phyloP scores from a whole-genome alignment of 2,113 vertebrate genomes.

The Glaucomys volans region DNA sequence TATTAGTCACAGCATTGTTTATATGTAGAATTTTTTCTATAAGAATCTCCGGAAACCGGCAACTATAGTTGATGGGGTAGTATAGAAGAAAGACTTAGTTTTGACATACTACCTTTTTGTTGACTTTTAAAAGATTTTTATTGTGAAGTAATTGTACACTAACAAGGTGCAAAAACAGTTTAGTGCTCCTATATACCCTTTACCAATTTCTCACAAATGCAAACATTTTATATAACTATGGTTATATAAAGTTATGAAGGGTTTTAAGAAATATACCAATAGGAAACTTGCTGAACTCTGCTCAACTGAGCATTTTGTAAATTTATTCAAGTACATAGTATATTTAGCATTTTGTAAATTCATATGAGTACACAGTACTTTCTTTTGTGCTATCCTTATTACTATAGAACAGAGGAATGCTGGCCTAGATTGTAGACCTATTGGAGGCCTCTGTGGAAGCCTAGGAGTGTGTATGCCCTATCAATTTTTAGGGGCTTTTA shows the following conservation, averaged over 20 bases:
- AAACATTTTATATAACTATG: not conserved
- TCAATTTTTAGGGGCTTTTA: not conserved
- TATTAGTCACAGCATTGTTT: not conserved
- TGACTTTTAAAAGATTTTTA: not conserved
- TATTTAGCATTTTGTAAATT: slow-evolving; percentile 38
- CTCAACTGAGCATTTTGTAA: slow-evolving; percentile 34
- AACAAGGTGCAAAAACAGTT: not conserved
- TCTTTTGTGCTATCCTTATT: not conserved
- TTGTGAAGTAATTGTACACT: slow-evolving; percentile 47
- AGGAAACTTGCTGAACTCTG: slow-evolving; percentile 5
- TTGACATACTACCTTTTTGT: slow-evolving; percentile 22
- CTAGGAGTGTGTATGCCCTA: not conserved
- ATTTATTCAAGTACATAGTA: slow-evolving; percentile 27
- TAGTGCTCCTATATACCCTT: not conserved
- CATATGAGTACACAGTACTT: not conserved
- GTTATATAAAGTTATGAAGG: not conserved
- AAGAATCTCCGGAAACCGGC: not conserved
- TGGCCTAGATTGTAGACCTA: not conserved
- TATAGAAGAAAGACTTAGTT: slow-evolving; percentile 27
- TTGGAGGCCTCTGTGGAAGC: not conserved
- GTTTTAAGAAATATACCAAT: not conserved
- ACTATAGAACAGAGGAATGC: not conserved
- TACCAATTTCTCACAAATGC: not conserved
- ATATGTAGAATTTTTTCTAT: slow-evolving; percentile 1
- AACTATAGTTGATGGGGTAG: not conserved